A percentile compares a stretch with the other conserved stretches of the same genome.
These are phyloP conservation scores for Rhopalosiphum nymphaeae DNA, from an alignment of 2,888 invertebrate species.

Conservation along the genomic window DNA sequence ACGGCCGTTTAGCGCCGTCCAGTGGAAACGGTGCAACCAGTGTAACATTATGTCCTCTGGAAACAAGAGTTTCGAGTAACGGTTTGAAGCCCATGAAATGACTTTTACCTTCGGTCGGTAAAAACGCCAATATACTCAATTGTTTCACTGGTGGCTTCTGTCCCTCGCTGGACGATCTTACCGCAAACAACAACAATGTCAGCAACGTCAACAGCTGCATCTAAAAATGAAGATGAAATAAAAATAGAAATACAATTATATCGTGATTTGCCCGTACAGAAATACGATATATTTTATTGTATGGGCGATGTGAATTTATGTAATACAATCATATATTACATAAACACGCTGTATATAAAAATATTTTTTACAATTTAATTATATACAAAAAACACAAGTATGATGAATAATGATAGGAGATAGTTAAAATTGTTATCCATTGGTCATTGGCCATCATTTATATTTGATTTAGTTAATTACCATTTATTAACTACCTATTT, in stretches of 20 bases:
- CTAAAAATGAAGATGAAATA: not conserved
- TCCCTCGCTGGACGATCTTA: not conserved
- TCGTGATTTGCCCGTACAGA: not conserved
- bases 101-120: slow-evolving; percentile 49
- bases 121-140: slow-evolving; percentile 38
- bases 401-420: not conserved
- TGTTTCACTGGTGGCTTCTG: not conserved
- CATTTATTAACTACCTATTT: not conserved
- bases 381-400: not conserved
- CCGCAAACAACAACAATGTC: not conserved
- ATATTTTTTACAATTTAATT: not conserved
- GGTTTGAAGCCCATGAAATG: slow-evolving; percentile 51
- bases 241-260: not conserved
- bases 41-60: slow-evolving; percentile 51
- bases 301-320: not conserved
- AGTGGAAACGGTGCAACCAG: slow-evolving; percentile 38
- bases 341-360: not conserved
- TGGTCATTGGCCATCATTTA: not conserved
- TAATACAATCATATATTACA: not conserved
- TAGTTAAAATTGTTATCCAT: not conserved
- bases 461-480: not conserved
- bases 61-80: slow-evolving; percentile 40
- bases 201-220: not conserved
- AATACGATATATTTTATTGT: not conserved
- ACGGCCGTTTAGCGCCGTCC: slow-evolving; percentile 24